These are phyloP conservation scores for Limnephilus marmoratus DNA, from an alignment of 2,888 invertebrate genomes.

Conservation along the genomic window DNA sequence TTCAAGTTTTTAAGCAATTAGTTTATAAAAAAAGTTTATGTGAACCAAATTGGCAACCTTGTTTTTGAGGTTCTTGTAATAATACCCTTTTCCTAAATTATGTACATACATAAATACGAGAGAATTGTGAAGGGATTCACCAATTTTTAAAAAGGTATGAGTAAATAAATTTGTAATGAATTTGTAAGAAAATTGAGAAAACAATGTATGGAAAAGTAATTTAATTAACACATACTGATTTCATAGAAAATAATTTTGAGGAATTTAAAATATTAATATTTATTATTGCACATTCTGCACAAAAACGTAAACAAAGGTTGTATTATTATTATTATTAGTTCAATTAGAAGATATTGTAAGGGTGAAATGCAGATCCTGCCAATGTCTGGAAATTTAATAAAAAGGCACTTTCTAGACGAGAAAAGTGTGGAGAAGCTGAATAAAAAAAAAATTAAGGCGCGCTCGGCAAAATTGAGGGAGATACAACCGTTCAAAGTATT, in stretches of 20 bases:
- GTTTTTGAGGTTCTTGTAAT: not conserved
- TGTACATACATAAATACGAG: not conserved
- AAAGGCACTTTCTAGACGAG: too few relatives aligned
- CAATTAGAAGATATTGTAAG: not conserved
- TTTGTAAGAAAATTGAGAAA: not conserved
- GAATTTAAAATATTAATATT: not conserved
- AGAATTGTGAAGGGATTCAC: constrained; percentile 2
- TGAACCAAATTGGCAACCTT: not conserved
- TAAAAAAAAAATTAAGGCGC: too few relatives aligned
- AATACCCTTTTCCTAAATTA: not conserved
- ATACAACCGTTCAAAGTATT: too few relatives aligned
- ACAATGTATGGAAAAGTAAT: not conserved
- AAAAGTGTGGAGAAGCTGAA: too few relatives aligned
- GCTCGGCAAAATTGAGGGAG: too few relatives aligned
- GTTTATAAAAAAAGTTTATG: too few relatives aligned
- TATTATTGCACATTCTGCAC: constrained; percentile 41
- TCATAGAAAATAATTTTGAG: not conserved
- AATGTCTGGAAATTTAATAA: too few relatives aligned
- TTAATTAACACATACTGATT: not conserved
- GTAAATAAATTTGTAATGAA: not conserved
- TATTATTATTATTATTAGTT: constrained; percentile 37
- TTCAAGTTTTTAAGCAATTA: not conserved
- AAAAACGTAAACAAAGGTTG: constrained; percentile 31
- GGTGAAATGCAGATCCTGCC: too few relatives aligned
- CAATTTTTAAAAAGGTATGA: not conserved